Evolutionary conservation across 2,113 vertebrate genomes (phyloP).

Genomic region (Rissa tridactyla): DNA sequence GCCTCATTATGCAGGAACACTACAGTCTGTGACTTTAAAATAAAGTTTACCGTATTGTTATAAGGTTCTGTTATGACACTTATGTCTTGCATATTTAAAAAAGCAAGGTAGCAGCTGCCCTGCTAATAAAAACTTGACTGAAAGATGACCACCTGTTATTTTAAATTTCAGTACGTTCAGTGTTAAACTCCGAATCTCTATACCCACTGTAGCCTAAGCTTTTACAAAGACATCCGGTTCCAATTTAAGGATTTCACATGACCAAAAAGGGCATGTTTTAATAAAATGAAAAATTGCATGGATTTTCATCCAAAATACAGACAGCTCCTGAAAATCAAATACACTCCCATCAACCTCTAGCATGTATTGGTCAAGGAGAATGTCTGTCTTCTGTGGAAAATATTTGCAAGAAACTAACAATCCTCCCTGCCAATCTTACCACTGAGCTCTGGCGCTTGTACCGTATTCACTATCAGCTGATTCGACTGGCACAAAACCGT

Average conservation of each 20-base stretch:
- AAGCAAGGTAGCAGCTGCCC: neutral
- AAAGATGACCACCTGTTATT: neutral
- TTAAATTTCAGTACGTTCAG: neutral
- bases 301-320: neutral
- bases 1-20: neutral
- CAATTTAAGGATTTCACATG: neutral
- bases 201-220: neutral
- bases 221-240: neutral
- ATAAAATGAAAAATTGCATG: neutral
- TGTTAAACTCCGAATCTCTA: neutral
- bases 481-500: neutral
- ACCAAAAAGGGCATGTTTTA: neutral
- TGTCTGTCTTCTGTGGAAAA: neutral
- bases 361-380: neutral
- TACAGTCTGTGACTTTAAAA: neutral
- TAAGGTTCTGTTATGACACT: neutral
- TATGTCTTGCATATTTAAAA: neutral
- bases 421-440: neutral
- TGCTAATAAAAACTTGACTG: neutral
- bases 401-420: neutral
- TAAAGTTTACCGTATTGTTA: neutral
- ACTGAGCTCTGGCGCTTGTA: neutral
- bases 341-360: neutral
- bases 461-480: fast-evolving
- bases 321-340: neutral